These are phyloP conservation scores for Alexandromys fortis DNA, from an alignment of 2,113 vertebrate species.

Conservation along the genomic window DNA sequence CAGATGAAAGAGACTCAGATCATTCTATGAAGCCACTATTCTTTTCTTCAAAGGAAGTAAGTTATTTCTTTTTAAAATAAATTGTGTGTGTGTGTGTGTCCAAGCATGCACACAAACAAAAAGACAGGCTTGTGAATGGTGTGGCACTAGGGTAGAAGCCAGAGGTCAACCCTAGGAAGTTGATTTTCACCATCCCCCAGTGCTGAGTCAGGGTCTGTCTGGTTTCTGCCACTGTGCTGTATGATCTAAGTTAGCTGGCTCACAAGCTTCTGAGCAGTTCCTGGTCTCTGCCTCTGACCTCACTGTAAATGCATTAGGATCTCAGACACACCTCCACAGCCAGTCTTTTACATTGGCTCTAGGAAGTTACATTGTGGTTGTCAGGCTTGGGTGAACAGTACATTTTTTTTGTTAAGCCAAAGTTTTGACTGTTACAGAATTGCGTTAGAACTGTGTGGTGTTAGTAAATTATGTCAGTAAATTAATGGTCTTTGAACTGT, in stretches of 20 bases:
- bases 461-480: constrained; percentile 25
- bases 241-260: neutral
- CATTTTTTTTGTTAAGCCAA: neutral
- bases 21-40: constrained; percentile 89
- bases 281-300: neutral
- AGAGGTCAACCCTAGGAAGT: neutral
- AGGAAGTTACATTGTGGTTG: neutral
- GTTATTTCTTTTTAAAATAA: constrained; percentile 59
- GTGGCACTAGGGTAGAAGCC: neutral
- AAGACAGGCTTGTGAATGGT: too few species aligned
- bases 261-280: neutral
- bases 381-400: neutral
- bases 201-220: neutral
- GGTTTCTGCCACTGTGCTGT: neutral
- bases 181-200: neutral
- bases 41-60: constrained; percentile 93
- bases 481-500: neutral
- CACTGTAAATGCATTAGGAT: neutral
- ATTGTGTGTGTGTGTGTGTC: neutral
- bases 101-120: neutral
- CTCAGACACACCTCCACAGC: neutral
- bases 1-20: constrained; percentile 88
- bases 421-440: neutral
- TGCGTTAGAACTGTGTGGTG: neutral
- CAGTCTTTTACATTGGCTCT: neutral